Evolutionary conservation across 2,888 invertebrate species (phyloP), one percentile per base, ranked within the genome.

Genomic region (Oligia fasciuncula): DNA sequence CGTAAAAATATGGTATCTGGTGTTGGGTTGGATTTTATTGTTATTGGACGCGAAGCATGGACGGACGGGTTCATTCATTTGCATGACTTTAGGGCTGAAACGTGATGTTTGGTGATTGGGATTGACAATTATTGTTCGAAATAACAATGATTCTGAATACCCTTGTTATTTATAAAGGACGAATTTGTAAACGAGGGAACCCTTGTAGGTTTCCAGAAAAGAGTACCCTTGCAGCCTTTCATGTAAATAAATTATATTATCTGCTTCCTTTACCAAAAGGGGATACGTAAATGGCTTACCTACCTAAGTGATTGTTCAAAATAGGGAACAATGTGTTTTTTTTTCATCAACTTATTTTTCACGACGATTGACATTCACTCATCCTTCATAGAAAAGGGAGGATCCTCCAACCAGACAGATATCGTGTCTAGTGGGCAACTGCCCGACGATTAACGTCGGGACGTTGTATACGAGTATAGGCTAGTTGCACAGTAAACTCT

Each of bases 11-110:
- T 78, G 67, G 63, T 69, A 49, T 85, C 65, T 72, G 63, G 71
- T 74, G 71, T 77, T 65, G 76, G 74, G 74, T 79, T 69, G 73
- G 67, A 63, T 85, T 85, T 85, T 76, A 85, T 81, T 79, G 71
- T 72, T 76, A 80, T 77, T 80, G 67, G 49, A 81, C 76, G 62
- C 35, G 71, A 74, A 68, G 62, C 63, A 76, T 76, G 78, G 65
- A 72, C 68, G 70, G 63, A 60, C 63, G 76, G 67, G 76, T 79
- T 81, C 62, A 77, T 84, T 80, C 62, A 85, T 81, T 85, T 85
- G 85, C 76, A 73, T 79, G 74, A 80, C 75, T 84, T 77, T 66
- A 68, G 60, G 51, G 60, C 3, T 49, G 65, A 49, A 73, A 73
- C 73, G 82, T 81, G 73, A 74, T 81, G 77, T 78, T 76, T 57